Percentiles rank a stretch among this genome's conserved stretches.
These are phyloP conservation scores for Spialia ferax DNA, from an alignment of 2,888 invertebrate species.

Conservation along the genomic window DNA sequence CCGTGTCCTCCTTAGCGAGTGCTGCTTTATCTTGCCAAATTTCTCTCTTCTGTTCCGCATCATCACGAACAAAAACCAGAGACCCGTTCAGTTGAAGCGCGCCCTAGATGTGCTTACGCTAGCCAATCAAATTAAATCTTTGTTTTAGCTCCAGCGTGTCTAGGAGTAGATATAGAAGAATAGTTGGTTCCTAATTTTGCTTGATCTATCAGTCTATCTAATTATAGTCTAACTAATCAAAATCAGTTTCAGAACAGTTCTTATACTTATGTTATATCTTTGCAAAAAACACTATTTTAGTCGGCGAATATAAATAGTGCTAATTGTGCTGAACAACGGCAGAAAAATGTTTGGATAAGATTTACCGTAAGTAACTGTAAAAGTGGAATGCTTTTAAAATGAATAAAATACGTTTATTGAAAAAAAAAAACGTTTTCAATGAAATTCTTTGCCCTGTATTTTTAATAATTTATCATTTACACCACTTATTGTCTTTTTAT, in stretches of 20 bases:
- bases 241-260: not conserved
- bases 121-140: constrained; percentile 26
- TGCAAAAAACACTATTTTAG: not conserved
- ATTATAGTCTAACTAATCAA: not conserved
- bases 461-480: too few relatives aligned
- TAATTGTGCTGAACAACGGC: constrained; percentile 10
- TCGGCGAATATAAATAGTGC: not conserved
- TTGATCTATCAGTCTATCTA: too few relatives aligned
- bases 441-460: too few relatives aligned
- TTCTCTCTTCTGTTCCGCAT: constrained; percentile 84
- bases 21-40: constrained; percentile 82
- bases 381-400: not conserved
- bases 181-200: not conserved
- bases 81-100: constrained; percentile 78
- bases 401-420: not conserved
- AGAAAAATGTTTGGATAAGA: constrained; percentile 3
- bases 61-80: constrained; percentile 82
- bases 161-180: not conserved
- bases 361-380: constrained; percentile 18
- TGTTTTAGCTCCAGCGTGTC: not conserved
- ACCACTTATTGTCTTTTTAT: too few relatives aligned
- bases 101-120: constrained; percentile 72
- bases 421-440: not conserved
- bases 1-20: constrained; percentile 81
- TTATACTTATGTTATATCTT: not conserved